These are phyloP conservation scores for Leucoraja ocellata DNA, from an alignment of 2,797 vertebrate species.

Conservation along the genomic window DNA sequence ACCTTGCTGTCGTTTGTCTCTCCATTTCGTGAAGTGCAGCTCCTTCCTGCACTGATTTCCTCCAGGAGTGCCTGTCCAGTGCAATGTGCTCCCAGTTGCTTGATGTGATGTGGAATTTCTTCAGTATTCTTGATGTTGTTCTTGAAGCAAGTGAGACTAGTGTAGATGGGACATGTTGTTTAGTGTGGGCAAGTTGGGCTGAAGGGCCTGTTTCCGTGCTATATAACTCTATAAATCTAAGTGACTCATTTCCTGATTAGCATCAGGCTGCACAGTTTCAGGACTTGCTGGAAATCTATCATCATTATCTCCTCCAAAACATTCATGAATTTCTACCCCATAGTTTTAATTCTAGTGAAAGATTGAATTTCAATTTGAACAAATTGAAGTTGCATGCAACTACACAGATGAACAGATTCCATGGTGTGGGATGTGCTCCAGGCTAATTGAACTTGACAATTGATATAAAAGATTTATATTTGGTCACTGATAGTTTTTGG, in stretches of 20 bases:
- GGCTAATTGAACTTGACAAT: slow-evolving; percentile 19
- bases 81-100: too few species aligned
- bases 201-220: too few species aligned
- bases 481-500: background rate
- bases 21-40: too few species aligned
- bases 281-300: background rate
- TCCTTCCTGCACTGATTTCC: too few species aligned
- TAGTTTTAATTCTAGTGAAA: background rate
- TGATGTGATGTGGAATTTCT: too few species aligned
- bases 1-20: too few species aligned
- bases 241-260: background rate
- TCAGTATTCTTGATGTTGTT: too few species aligned
- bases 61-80: too few species aligned
- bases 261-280: background rate
- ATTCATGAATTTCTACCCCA: background rate
- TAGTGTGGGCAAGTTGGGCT: too few species aligned
- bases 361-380: background rate
- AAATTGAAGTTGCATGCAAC: background rate
- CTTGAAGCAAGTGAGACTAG: too few species aligned
- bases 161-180: too few species aligned
- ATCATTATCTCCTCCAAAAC: background rate
- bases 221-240: too few species aligned
- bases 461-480: slow-evolving; percentile 25
- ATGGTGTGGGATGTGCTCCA: background rate
- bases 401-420: background rate